phyloP scores from a whole-genome alignment of 2,113 vertebrate species.

The Anolis carolinensis region DNA sequence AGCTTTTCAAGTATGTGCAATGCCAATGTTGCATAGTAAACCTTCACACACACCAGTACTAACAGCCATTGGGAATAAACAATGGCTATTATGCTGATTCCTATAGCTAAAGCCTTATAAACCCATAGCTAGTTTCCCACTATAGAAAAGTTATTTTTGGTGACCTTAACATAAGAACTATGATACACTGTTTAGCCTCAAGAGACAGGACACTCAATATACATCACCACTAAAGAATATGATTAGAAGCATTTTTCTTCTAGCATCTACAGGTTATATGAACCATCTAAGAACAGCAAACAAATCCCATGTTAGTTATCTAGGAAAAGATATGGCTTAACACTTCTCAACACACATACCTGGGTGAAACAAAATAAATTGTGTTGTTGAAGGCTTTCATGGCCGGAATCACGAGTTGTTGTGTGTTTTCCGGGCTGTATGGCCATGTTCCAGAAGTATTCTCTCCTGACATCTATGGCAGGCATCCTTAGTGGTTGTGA shows the following conservation, averaged over 20 bases:
- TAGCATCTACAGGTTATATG: not conserved
- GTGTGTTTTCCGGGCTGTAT: too few species aligned
- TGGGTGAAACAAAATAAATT: not conserved
- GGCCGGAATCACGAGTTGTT: too few species aligned
- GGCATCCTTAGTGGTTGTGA: too few species aligned
- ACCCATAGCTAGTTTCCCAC: not conserved
- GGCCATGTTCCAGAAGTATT: too few species aligned
- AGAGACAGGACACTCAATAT: not conserved
- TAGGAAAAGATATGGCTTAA: not conserved
- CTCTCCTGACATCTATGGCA: too few species aligned
- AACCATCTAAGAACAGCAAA: not conserved
- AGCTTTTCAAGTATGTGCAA: not conserved
- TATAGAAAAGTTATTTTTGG: not conserved
- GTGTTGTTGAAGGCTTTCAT: too few species aligned
- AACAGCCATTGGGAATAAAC: not conserved
- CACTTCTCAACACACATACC: not conserved
- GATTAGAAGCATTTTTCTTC: not conserved
- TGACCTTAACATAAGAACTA: not conserved
- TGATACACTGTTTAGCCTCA: not conserved
- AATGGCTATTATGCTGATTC: not conserved
- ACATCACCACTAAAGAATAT: not conserved
- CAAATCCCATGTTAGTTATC: not conserved
- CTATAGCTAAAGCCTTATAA: not conserved
- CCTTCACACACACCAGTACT: not conserved
- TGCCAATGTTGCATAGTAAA: not conserved